Percentiles rank a stretch among this genome's conserved stretches.
Evolutionary conservation across 2,113 vertebrate genomes (phyloP).

Genomic region (Halichoeres trimaculatus): DNA sequence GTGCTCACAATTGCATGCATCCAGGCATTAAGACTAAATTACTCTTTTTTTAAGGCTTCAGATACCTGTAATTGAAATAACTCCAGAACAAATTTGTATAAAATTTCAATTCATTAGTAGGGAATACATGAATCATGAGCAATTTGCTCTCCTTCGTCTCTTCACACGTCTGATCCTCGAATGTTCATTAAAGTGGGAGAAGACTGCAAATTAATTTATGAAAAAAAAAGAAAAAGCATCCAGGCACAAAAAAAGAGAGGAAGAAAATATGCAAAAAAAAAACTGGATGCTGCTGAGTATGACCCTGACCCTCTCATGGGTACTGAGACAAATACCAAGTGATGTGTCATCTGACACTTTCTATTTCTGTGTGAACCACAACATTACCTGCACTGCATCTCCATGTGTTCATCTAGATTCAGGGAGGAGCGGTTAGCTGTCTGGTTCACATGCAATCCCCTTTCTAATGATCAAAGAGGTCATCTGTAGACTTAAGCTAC

Average conservation of each 20-base stretch:
- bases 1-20: slow-evolving; percentile 60
- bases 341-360: slow-evolving; percentile 17
- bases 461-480: slow-evolving; percentile 75
- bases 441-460: slow-evolving; percentile 52
- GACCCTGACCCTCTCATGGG: slow-evolving; percentile 39
- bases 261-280: slow-evolving; percentile 48
- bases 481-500: slow-evolving; percentile 71
- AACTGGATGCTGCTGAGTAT: slow-evolving; percentile 37
- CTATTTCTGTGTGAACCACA: slow-evolving; percentile 17
- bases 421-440: slow-evolving; percentile 49
- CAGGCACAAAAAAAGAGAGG: background rate
- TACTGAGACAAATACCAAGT: slow-evolving; percentile 40
- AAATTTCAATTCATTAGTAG: slow-evolving; percentile 69
- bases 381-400: slow-evolving; percentile 47
- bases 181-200: slow-evolving; percentile 60
- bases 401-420: slow-evolving; percentile 51
- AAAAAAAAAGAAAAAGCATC: slow-evolving; percentile 21
- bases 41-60: slow-evolving; percentile 52
- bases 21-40: slow-evolving; percentile 66
- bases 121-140: slow-evolving; percentile 66
- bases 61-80: slow-evolving; percentile 75
- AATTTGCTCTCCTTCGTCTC: slow-evolving; percentile 60
- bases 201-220: slow-evolving; percentile 56
- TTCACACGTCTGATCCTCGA: slow-evolving; percentile 39
- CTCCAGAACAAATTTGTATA: slow-evolving; percentile 68